Evolutionary conservation across 2,888 invertebrate species (phyloP).

Genomic region (Catotricha subobsoleta): DNA sequence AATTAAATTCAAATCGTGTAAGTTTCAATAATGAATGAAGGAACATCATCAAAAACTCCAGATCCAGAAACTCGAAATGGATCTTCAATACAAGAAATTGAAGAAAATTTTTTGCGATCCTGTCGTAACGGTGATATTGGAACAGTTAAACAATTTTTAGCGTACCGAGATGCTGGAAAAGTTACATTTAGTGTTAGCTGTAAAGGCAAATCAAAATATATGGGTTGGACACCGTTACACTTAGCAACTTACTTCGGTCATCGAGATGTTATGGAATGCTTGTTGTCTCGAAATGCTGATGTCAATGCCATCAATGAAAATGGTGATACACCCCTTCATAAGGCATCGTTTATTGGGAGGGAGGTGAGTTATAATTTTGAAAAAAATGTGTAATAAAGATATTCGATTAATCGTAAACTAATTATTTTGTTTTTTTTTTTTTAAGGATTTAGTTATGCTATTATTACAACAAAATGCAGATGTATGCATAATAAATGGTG

Average conservation of each 20-base stretch:
- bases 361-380: conserved; percentile 32
- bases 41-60: conserved; percentile 3
- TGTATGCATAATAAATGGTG: conserved; percentile 43
- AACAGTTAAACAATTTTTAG: conserved; percentile 36
- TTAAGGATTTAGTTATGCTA: conserved; percentile 41
- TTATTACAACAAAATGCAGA: conserved; percentile 43
- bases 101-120: conserved; percentile 13
- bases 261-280: conserved; percentile 34
- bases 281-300: conserved; percentile 38
- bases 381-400: too few species aligned
- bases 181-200: conserved; percentile 41
- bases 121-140: conserved; percentile 42
- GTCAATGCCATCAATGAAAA: conserved; percentile 43
- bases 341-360: conserved; percentile 49
- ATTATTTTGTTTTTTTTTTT: not conserved
- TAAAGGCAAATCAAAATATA: conserved; percentile 45
- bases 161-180: conserved; percentile 33
- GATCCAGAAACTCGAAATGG: not conserved
- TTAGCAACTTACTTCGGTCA: conserved; percentile 51
- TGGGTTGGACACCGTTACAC: conserved; percentile 52
- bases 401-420: too few species aligned
- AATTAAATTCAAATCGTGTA: too few species aligned
- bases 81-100: not conserved
- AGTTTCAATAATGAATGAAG: too few species aligned
- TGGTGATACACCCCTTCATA: conserved; percentile 47